phyloP scores from a whole-genome alignment of 2,113 vertebrate genomes.

The rat (Rattus norvegicus) region DNA sequence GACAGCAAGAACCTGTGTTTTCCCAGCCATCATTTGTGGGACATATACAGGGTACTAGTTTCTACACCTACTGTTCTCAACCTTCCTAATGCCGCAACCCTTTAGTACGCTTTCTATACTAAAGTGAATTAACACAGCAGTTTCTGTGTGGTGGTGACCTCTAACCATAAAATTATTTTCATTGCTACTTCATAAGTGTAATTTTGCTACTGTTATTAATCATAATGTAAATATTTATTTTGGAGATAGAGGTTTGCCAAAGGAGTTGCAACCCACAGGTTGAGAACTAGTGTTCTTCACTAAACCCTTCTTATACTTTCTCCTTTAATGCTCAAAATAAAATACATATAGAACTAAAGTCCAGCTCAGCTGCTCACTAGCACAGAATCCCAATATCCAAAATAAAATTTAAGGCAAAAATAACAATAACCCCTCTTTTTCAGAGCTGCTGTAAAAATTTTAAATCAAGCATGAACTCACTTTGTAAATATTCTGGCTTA shows the following conservation, averaged over 20 bases:
- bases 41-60: not conserved
- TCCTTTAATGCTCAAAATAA: not conserved
- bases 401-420: not conserved
- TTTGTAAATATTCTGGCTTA: constrained; percentile 17
- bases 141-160: not conserved
- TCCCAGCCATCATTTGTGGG: not conserved
- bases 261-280: not conserved
- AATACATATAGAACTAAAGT: not conserved
- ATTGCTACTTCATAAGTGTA: not conserved
- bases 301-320: not conserved
- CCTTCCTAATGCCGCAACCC: not conserved
- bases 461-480: not conserved
- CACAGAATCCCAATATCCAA: not conserved
- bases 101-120: not conserved
- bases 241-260: not conserved
- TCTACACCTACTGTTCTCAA: not conserved
- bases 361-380: not conserved
- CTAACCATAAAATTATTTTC: not conserved
- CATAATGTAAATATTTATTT: not conserved
- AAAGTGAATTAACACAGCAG: no score
- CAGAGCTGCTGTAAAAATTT: not conserved
- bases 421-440: constrained; percentile 11
- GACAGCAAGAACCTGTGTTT: not conserved
- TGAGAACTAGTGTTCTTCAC: not conserved
- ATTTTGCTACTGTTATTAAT: not conserved